Conservation (phyloP, 2,888 invertebrate genomes). For the Papilio demoleus region DNA sequence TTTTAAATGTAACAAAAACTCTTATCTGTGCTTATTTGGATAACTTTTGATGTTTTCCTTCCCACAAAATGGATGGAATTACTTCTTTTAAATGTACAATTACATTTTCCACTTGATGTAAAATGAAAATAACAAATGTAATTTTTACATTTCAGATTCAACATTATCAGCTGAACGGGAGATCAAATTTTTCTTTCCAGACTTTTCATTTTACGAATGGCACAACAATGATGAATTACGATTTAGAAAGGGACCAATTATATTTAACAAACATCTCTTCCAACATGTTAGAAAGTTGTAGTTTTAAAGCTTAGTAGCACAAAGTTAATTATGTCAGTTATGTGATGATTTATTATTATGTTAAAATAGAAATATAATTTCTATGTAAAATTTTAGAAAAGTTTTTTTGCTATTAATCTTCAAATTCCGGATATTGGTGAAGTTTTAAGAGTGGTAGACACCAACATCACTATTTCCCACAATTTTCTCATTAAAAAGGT, state of each 20-base stretch:
- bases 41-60: too few relatives aligned
- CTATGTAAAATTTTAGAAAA: slow-evolving; percentile 38
- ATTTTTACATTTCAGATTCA: slow-evolving; percentile 85
- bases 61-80: too few relatives aligned
- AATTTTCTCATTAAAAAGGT: too few relatives aligned
- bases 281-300: slow-evolving; percentile 79
- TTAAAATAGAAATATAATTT: slow-evolving; percentile 55
- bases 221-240: slow-evolving; percentile 79
- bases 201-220: slow-evolving; percentile 89
- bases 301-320: slow-evolving; percentile 23
- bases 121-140: too few relatives aligned
- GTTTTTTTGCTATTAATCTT: background rate
- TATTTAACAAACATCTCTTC: slow-evolving; percentile 81
- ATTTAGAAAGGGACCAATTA: slow-evolving; percentile 77
- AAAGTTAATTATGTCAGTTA: slow-evolving; percentile 29
- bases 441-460: too few relatives aligned
- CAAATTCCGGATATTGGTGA: background rate
- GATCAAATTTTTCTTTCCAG: slow-evolving; percentile 93
- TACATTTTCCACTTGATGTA: too few relatives aligned
- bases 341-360: slow-evolving; percentile 32
- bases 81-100: too few relatives aligned
- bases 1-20: too few relatives aligned
- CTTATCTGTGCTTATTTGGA: too few relatives aligned
- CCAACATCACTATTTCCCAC: too few relatives aligned
- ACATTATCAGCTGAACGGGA: slow-evolving; percentile 88